phyloP scores from a whole-genome alignment of 2,888 invertebrate species.

The Agriopis aurantiaria region DNA sequence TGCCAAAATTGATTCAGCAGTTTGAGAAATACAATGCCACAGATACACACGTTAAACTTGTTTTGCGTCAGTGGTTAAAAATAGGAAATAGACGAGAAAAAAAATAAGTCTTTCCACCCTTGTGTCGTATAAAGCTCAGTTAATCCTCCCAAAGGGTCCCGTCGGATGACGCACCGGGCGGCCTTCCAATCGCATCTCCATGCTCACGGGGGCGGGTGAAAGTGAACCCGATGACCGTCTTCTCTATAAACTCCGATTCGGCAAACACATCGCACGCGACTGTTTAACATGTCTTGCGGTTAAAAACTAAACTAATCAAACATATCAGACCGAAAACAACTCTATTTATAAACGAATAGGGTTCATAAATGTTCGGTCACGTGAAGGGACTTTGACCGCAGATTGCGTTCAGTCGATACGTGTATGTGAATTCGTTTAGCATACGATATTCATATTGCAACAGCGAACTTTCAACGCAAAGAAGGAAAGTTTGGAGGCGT shows the following conservation, averaged over 20 bases:
- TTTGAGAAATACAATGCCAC: no score
- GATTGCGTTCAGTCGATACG: slow-evolving; percentile 42
- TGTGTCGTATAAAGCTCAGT: background rate
- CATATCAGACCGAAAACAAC: slow-evolving; percentile 16
- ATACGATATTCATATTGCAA: slow-evolving; percentile 66
- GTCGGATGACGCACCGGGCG: slow-evolving; percentile 26
- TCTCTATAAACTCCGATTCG: slow-evolving; percentile 66
- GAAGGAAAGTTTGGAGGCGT: slow-evolving; percentile 62
- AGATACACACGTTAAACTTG: no score
- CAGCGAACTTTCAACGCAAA: slow-evolving; percentile 67
- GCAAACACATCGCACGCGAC: slow-evolving; percentile 50
- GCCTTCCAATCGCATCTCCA: slow-evolving; percentile 39
- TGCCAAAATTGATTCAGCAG: no score
- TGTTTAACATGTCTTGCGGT: slow-evolving; percentile 41
- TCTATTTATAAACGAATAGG: slow-evolving; percentile 37
- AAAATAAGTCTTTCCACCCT: background rate
- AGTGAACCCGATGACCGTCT: slow-evolving; percentile 72
- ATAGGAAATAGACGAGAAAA: no score
- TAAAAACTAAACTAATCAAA: slow-evolving; percentile 32
- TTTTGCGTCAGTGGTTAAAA: no score
- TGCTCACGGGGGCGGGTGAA: slow-evolving; percentile 69
- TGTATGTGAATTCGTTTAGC: slow-evolving; percentile 59
- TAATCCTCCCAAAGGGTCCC: slow-evolving; percentile 2
- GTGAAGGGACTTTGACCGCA: slow-evolving; percentile 30
- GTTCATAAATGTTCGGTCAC: slow-evolving; percentile 22